phyloP scores from a whole-genome alignment of 2,888 invertebrate species.

The Diplazon laetatorius region DNA sequence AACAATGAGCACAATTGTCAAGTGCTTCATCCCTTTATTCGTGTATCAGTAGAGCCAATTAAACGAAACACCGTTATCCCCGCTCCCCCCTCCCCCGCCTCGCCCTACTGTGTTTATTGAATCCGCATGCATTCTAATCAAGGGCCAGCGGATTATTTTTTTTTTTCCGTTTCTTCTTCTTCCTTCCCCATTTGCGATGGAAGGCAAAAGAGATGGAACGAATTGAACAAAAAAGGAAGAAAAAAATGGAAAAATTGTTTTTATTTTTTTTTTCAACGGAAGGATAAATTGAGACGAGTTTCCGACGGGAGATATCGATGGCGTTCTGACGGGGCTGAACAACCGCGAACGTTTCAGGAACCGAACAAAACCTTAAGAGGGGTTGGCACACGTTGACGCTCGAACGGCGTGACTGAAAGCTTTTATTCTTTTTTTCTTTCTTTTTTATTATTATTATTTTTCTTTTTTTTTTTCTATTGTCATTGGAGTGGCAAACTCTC shows the following conservation, averaged over 20 bases:
- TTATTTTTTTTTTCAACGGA: no score
- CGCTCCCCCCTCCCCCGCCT: no score
- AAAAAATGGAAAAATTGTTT: conserved; percentile 42
- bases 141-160: conserved; percentile 60
- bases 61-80: conserved; percentile 54
- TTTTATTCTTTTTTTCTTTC: no score
- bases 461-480: no score
- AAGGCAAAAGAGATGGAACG: not conserved
- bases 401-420: conserved; percentile 74
- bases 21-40: conserved; percentile 40
- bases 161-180: no score
- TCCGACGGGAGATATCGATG: conserved; percentile 61
- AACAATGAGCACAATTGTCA: conserved; percentile 32
- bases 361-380: conserved; percentile 71
- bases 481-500: conserved; percentile 72
- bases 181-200: no score
- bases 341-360: conserved; percentile 51
- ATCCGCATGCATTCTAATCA: conserved; percentile 78
- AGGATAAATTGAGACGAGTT: conserved; percentile 62
- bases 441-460: no score
- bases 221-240: conserved; percentile 33
- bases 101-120: conserved; percentile 72
- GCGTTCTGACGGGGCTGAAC: conserved; percentile 54
- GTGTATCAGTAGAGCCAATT: conserved; percentile 56
- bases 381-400: conserved; percentile 68